A percentile compares a stretch with the other conserved stretches of the same genome.
phyloP scores from a whole-genome alignment of 1,140 invertebrate species.

The Lepidurus packardi region DNA sequence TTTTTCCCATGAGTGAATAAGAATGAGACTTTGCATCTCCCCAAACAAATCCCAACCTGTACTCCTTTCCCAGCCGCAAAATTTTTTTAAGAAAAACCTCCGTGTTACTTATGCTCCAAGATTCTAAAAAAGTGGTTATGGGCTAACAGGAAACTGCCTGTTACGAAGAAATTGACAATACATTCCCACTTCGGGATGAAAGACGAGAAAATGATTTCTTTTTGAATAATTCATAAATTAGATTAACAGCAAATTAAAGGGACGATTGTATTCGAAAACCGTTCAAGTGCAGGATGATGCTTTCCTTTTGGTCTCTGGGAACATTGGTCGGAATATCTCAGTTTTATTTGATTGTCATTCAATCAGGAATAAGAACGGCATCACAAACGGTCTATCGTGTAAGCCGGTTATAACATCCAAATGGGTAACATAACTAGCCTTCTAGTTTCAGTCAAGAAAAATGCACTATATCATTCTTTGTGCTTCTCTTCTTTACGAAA shows the following conservation, averaged over 20 bases:
- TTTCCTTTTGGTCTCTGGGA: background rate
- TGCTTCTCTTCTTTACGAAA: background rate
- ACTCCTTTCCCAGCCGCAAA: background rate
- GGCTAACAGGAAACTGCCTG: background rate
- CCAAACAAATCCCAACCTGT: background rate
- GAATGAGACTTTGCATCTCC: conserved; percentile 2
- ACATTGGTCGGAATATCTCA: conserved; percentile 18
- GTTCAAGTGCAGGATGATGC: background rate
- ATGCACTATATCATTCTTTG: conserved; percentile 13
- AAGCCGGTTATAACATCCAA: conserved; percentile 9
- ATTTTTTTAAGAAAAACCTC: background rate
- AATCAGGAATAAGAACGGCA: background rate
- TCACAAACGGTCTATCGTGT: background rate
- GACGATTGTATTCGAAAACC: background rate
- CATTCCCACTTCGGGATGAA: conserved; percentile 12
- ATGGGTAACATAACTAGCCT: conserved; percentile 10
- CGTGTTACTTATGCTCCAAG: conserved; percentile 7
- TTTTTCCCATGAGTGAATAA: conserved; percentile 23
- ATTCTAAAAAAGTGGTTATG: conserved; percentile 22
- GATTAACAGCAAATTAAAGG: background rate
- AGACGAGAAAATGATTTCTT: background rate
- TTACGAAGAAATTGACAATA: background rate
- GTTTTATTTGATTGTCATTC: background rate
- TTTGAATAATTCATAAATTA: background rate
- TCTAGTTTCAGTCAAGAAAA: background rate